Evolutionary conservation across 2,113 vertebrate genomes (phyloP).

Genomic region (Capreolus pygargus): DNA sequence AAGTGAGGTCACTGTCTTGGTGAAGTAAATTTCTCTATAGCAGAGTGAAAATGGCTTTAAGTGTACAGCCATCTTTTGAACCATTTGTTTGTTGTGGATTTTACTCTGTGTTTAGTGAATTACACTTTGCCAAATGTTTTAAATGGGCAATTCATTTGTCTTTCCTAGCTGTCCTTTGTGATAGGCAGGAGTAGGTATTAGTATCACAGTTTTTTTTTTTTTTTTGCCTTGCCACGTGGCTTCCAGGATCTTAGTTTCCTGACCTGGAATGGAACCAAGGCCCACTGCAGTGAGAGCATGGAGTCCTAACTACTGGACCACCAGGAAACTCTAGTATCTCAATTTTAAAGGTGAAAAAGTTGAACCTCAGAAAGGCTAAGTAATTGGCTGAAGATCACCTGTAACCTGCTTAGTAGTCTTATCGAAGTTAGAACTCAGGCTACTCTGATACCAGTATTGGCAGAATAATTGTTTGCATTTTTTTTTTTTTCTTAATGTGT

Average conservation of each 20-base stretch:
- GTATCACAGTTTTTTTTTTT: neutral
- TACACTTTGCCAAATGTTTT: neutral
- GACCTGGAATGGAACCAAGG: neutral
- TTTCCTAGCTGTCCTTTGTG: neutral
- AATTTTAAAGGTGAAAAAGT: conserved; percentile 28
- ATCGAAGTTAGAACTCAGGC: neutral
- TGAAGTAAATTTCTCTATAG: neutral
- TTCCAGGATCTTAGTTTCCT: neutral
- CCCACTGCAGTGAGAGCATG: neutral
- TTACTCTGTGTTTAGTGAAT: neutral
- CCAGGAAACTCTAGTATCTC: neutral
- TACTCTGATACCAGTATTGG: neutral
- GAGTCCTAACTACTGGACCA: neutral
- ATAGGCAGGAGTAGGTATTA: neutral
- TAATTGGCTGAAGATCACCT: neutral
- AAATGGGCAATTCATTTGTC: neutral
- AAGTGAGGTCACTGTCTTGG: neutral
- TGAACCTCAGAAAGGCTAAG: neutral
- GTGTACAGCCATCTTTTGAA: neutral
- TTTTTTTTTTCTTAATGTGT: conserved; percentile 14
- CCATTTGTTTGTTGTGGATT: conserved; percentile 7
- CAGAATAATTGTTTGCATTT: conserved; percentile 12
- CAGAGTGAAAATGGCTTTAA: conserved; percentile 20
- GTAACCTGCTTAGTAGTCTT: neutral
- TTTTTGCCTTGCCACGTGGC: neutral